Percentiles rank a stretch among this genome's conserved stretches.
Evolutionary conservation across 2,888 invertebrate species (phyloP).

Genomic region (Synergus gifuensis): DNA sequence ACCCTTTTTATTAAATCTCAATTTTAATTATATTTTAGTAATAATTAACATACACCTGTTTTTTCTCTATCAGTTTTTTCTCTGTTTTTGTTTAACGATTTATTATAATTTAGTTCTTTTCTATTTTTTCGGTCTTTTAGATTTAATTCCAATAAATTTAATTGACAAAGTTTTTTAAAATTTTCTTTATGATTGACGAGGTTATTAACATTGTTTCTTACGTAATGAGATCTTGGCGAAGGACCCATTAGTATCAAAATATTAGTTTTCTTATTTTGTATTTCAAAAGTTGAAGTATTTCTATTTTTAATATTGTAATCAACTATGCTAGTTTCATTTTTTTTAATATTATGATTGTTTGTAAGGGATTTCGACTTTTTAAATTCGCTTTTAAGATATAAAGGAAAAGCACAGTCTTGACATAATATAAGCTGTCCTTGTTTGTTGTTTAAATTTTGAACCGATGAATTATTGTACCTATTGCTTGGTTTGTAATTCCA

Average conservation of each 20-base stretch:
- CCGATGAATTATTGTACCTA: conserved; percentile 63
- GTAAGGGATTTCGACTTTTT: not conserved
- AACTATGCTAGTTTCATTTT: not conserved
- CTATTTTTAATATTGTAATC: conserved; percentile 28
- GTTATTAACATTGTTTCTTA: conserved; percentile 55
- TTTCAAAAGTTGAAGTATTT: conserved; percentile 11
- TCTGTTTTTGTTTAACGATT: conserved; percentile 44
- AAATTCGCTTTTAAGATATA: conserved; percentile 11
- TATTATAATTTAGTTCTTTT: conserved; percentile 36
- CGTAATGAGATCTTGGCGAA: conserved; percentile 58
- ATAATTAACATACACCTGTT: conserved; percentile 17
- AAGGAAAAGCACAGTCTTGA: conserved; percentile 46
- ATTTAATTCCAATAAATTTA: conserved; percentile 48
- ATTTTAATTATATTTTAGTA: conserved; percentile 34
- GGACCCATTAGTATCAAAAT: conserved; percentile 52
- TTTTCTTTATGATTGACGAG: conserved; percentile 48
- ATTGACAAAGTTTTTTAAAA: conserved; percentile 48
- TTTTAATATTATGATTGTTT: not conserved
- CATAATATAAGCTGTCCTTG: conserved; percentile 43
- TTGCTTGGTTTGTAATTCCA: conserved; percentile 69
- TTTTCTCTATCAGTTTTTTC: conserved; percentile 52
- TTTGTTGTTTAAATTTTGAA: conserved; percentile 13
- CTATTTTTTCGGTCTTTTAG: conserved; percentile 42
- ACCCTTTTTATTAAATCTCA: not conserved
- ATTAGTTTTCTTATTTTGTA: conserved; percentile 38